Conservation (phyloP, 2,797 vertebrate genomes). For the Varecia variegata region DNA sequence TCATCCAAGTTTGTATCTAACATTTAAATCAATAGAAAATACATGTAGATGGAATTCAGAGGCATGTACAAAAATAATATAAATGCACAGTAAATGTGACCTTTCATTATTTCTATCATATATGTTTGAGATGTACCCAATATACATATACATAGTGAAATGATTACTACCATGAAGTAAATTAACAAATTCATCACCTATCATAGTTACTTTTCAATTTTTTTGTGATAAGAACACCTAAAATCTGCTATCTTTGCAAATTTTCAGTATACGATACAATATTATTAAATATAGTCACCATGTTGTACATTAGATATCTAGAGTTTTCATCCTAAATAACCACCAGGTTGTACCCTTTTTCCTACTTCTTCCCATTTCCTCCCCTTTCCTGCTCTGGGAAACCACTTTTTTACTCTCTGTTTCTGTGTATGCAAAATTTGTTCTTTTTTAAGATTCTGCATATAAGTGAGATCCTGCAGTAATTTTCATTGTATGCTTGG, state of each 20-base stretch:
- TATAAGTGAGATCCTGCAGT: background rate
- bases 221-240: background rate
- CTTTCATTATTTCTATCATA: background rate
- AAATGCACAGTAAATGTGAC: background rate
- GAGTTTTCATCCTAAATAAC: background rate
- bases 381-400: background rate
- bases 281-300: background rate
- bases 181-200: background rate
- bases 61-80: background rate
- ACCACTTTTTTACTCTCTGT: background rate
- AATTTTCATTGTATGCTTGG: background rate
- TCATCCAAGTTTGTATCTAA: background rate
- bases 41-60: background rate
- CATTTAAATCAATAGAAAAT: constrained; percentile 9
- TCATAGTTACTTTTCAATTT: background rate
- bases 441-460: background rate
- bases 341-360: background rate
- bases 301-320: background rate
- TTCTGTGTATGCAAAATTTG: background rate
- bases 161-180: background rate
- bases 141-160: background rate
- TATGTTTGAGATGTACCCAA: background rate
- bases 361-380: background rate
- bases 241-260: background rate
- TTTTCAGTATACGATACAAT: background rate